Base-by-base conservation (phyloP, 2,888 invertebrate species). In the Eupithecia pulchellata region DNA sequence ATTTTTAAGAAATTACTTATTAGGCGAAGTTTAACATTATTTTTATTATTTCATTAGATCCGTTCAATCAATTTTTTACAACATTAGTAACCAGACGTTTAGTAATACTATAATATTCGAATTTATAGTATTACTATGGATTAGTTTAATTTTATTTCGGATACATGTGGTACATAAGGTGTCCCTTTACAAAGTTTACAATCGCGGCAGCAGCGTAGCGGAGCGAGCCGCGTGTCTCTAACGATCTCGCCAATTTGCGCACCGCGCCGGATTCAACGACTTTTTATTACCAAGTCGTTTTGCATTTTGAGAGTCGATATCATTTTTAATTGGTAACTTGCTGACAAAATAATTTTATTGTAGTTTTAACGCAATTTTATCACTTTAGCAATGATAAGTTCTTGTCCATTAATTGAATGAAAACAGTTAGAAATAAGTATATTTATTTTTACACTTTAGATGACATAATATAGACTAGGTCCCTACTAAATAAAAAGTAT, bases 161-260 rank as follows among this genome's bases (percentile, higher is more conserved):
- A 11, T 36, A 20, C 42, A n/a, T 66, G 47, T 68, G 36, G 66
- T 47, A 62, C 25, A 9, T 52, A n/a, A 20, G 11, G 52, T 5
- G 60, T 68, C 58, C 55, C 65, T 65, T 58, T 58, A 72, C 27
- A 58, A 67, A 42, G 62, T 65, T 58, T 58, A 72, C 27, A 58
- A 67, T 69, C 63, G 66, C 39, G 64, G 66, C 34, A 60, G 65
- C 66, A 47, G 63, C 66, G 20, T 20, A 60, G 57, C 20, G 71
- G 29, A 57, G 57, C 42, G 39, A 66, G 34, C 39, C 66, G 66
- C 61, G 72, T 68, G 66, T 32, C 52, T 39, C 67, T 73, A 75
- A 75, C 72, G 75, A 74, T 63, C 66, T 42, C 55, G 32, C 36
- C 66, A 70, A 74, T 70, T 75, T 72, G 69, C 63, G 52, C 68